phyloP scores from a whole-genome alignment of 2,888 invertebrate species.

The Coremacera marginata region DNA sequence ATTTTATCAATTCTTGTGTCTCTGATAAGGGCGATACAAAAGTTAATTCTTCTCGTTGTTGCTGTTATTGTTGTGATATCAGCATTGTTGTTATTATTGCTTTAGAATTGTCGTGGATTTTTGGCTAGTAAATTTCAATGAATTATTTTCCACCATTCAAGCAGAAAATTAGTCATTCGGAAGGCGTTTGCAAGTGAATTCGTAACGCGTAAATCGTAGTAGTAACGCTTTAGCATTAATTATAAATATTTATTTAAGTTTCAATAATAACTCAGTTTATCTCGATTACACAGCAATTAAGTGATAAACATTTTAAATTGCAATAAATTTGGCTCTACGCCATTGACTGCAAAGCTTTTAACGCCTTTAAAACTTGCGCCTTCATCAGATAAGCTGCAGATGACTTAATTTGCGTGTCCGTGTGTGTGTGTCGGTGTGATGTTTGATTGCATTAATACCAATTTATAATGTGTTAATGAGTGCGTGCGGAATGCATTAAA shows the following conservation, averaged over 20 bases:
- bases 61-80: background rate
- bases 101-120: constrained; percentile 4
- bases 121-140: constrained; percentile 24
- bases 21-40: constrained; percentile 25
- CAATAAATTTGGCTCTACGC: background rate
- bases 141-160: constrained; percentile 36
- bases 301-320: background rate
- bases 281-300: background rate
- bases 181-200: constrained; percentile 37
- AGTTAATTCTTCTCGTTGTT: background rate
- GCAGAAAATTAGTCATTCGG: constrained; percentile 37
- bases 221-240: background rate
- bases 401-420: too few relatives aligned
- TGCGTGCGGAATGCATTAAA: too few relatives aligned
- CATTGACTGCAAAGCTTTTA: too few relatives aligned
- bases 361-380: too few relatives aligned
- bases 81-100: background rate
- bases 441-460: too few relatives aligned
- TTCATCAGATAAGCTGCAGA: too few relatives aligned
- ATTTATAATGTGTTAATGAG: too few relatives aligned
- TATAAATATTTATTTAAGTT: background rate
- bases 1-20: constrained; percentile 12
- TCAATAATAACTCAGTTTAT: background rate
- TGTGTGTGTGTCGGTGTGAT: too few relatives aligned
- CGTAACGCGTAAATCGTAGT: background rate